phyloP scores from a whole-genome alignment of 2,888 invertebrate genomes.

The Fragum sueziense region DNA sequence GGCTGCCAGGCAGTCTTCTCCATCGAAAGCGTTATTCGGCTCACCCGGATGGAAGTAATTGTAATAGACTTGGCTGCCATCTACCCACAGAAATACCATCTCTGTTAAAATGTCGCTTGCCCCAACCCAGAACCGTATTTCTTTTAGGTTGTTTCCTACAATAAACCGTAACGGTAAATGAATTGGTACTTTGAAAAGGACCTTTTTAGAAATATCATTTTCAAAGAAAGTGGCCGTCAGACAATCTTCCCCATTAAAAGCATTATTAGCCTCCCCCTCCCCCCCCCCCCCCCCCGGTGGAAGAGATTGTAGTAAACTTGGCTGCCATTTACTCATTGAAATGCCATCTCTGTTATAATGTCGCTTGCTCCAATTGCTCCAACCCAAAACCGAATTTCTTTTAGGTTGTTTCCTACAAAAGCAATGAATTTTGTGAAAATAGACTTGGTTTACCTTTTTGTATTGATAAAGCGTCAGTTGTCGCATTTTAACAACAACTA shows the following conservation, averaged over 20 bases:
- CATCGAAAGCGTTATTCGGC: slow-evolving; percentile 8
- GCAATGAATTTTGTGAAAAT: no score
- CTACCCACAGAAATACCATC: slow-evolving; percentile 32
- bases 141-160: not conserved
- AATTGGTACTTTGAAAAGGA: no score
- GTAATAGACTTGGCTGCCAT: slow-evolving; percentile 15
- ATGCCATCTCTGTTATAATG: slow-evolving; percentile 13
- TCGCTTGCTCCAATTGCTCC: slow-evolving; percentile 41
- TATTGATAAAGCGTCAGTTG: no score
- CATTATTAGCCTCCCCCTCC: slow-evolving; percentile 13
- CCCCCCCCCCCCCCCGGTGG: no score
- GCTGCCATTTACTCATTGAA: slow-evolving; percentile 31
- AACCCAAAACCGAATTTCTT: slow-evolving; percentile 33
- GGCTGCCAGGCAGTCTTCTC: slow-evolving; percentile 34
- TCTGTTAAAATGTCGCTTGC: slow-evolving; percentile 27
- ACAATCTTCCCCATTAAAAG: slow-evolving; percentile 25
- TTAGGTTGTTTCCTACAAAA: not conserved
- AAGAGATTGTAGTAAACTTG: slow-evolving; percentile 18
- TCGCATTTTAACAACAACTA: no score
- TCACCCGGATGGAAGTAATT: slow-evolving; percentile 22
- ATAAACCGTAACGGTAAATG: no score
- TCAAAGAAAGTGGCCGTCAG: slow-evolving; percentile 18
- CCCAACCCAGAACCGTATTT: slow-evolving; percentile 35
- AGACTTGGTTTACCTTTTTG: no score
- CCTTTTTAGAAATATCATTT: no score